A percentile compares a stretch with the other conserved stretches of the same genome.
Evolutionary conservation across 2,113 vertebrate species (phyloP).

Genomic region (Calonectris borealis): DNA sequence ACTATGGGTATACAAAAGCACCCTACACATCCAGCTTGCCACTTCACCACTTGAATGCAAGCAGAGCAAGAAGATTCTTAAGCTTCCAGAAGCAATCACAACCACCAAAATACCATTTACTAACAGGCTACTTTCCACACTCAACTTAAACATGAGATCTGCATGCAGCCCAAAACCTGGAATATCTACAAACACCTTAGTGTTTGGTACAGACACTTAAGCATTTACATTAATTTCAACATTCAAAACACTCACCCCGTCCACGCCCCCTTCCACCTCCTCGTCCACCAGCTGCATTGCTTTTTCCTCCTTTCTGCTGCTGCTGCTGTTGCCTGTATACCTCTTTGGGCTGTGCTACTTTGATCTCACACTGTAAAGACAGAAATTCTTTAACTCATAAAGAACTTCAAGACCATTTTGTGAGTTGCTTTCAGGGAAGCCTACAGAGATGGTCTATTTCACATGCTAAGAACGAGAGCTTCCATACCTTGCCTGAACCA

Average conservation of each 20-base stretch:
- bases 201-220: neutral
- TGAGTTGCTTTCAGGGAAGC: neutral
- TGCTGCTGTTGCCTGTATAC: constrained; percentile 89
- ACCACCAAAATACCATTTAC: neutral
- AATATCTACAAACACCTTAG: neutral
- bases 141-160: fast-evolving
- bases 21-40: too few relatives aligned
- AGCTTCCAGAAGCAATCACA: neutral
- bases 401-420: neutral
- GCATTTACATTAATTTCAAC: neutral
- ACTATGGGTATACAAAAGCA: neutral
- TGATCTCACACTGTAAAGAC: constrained; percentile 84
- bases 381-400: neutral
- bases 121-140: neutral
- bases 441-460: fast-evolving
- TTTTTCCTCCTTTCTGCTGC: constrained; percentile 80
- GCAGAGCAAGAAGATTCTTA: neutral
- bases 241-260: constrained; percentile 72
- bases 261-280: constrained; percentile 82
- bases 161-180: neutral
- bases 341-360: constrained; percentile 91
- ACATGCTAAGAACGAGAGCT: neutral
- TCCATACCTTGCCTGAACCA: constrained; percentile 86
- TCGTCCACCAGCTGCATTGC: constrained; percentile 74
- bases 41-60: neutral